phyloP scores from a whole-genome alignment of 2,113 vertebrate genomes.

The Thalassarche chlororhynchos region DNA sequence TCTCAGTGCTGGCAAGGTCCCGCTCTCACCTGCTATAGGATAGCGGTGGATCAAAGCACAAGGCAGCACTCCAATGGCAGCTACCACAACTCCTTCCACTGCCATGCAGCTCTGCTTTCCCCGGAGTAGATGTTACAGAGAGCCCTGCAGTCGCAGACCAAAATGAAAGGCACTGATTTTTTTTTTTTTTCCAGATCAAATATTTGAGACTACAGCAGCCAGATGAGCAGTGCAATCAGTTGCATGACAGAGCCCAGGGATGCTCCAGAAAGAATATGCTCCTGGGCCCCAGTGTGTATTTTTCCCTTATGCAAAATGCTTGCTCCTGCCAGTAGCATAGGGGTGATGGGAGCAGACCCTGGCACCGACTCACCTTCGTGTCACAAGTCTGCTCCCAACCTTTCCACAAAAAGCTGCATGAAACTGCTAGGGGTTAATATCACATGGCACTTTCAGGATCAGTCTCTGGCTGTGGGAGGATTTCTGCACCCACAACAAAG shows the following conservation, averaged over 20 bases:
- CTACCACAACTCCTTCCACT: neutral
- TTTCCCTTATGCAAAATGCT: neutral
- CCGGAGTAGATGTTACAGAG: neutral
- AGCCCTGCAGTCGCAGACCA: neutral
- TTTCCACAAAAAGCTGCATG: neutral
- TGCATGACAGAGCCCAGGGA: neutral
- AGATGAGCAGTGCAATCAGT: neutral
- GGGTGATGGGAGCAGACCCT: neutral
- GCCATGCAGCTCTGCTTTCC: neutral
- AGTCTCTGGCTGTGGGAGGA: neutral
- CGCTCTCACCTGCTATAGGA: neutral
- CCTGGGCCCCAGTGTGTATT: neutral
- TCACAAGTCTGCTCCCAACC: neutral
- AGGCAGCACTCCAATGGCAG: neutral
- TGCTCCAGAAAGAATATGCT: neutral
- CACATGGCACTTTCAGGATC: neutral
- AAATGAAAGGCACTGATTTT: neutral
- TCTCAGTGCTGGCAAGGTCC: neutral
- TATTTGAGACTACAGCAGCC: neutral
- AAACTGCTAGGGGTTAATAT: neutral
- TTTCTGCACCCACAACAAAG: conserved; percentile 32
- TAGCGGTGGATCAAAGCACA: fast-evolving
- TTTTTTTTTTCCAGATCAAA: neutral
- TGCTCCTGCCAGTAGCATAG: neutral
- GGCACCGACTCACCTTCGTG: fast-evolving